phyloP scores from a whole-genome alignment of 2,888 invertebrate genomes.

The Hirtodrosophila confusa region DNA sequence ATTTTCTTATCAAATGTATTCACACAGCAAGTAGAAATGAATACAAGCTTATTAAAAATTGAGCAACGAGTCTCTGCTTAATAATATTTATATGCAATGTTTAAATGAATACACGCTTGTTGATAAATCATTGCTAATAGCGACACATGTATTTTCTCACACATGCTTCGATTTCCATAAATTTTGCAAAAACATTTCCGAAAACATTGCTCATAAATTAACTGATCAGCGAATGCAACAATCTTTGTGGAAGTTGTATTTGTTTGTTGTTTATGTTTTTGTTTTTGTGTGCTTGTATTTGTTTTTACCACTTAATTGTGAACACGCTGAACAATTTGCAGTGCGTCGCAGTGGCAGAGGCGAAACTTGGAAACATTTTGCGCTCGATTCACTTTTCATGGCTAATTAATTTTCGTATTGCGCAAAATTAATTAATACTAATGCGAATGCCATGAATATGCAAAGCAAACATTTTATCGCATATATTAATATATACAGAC shows the following conservation, averaged over 20 bases:
- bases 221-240: constrained; percentile 23
- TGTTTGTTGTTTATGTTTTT: neutral
- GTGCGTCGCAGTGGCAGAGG: constrained; percentile 35
- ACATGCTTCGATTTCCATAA: constrained; percentile 40
- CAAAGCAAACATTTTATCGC: constrained; percentile 59
- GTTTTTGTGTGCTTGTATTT: constrained; percentile 3
- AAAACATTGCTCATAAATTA: constrained; percentile 10
- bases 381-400: constrained; percentile 78
- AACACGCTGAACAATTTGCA: constrained; percentile 53
- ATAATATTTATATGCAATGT: neutral
- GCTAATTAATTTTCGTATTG: constrained; percentile 77
- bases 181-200: constrained; percentile 19
- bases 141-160: constrained; percentile 54
- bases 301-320: constrained; percentile 40
- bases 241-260: neutral
- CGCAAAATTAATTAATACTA: constrained; percentile 75
- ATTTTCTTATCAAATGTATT: neutral
- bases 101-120: constrained; percentile 13
- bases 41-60: constrained; percentile 22
- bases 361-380: constrained; percentile 61
- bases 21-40: neutral
- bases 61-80: neutral
- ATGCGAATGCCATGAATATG: constrained; percentile 73
- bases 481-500: constrained; percentile 6
- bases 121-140: constrained; percentile 63